A percentile compares a stretch with the other conserved stretches of the same genome.
Evolutionary conservation across 2,888 invertebrate genomes (phyloP).

Genomic region (Eustalomyia histrio): DNA sequence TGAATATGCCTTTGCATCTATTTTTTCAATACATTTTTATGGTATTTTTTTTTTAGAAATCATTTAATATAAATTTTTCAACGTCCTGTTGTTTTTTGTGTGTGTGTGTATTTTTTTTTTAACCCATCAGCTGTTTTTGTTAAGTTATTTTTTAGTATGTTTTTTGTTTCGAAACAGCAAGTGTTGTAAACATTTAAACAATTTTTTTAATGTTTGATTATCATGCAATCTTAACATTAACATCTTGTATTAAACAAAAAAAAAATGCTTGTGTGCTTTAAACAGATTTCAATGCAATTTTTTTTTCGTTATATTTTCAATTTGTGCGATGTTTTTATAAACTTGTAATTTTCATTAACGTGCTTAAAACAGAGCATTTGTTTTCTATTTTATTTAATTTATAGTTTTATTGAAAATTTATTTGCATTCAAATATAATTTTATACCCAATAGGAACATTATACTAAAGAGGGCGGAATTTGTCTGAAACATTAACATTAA

Average conservation of each 20-base stretch:
- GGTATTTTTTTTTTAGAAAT: background rate
- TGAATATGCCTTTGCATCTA: background rate
- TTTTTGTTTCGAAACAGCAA: slow-evolving; percentile 35
- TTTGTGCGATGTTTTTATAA: background rate
- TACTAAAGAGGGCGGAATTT: too few relatives aligned
- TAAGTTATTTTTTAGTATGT: background rate
- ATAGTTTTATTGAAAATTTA: background rate
- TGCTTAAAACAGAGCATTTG: slow-evolving; percentile 3
- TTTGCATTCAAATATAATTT: background rate
- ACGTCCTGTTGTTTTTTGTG: slow-evolving; percentile 5
- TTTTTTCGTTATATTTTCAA: slow-evolving; percentile 6
- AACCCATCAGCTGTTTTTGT: slow-evolving; percentile 8
- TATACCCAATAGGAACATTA: too few relatives aligned
- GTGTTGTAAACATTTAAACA: slow-evolving; percentile 52
- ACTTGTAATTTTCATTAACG: slow-evolving; percentile 1
- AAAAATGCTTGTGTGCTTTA: background rate
- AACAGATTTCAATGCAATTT: slow-evolving; percentile 39
- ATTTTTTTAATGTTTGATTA: slow-evolving; percentile 46
- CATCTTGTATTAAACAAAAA: slow-evolving; percentile 27
- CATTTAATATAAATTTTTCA: background rate
- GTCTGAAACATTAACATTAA: too few relatives aligned
- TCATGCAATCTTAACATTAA: slow-evolving; percentile 59
- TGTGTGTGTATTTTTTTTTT: slow-evolving; percentile 1
- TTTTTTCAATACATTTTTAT: background rate
- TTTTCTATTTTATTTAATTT: slow-evolving; percentile 7